Conservation (phyloP, 1,140 invertebrate genomes). For the Episyrphus balteatus region DNA sequence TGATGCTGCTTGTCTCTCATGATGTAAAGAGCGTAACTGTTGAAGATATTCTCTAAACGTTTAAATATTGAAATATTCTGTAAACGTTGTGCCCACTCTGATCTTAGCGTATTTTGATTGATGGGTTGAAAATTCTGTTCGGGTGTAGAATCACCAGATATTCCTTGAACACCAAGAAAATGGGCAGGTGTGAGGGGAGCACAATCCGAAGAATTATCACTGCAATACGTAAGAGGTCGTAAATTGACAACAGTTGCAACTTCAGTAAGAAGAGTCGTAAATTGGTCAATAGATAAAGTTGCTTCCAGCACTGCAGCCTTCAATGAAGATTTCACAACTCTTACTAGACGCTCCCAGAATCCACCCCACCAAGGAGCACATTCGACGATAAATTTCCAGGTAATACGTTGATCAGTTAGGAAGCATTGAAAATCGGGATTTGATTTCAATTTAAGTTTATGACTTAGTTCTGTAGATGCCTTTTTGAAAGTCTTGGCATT, state of each 20-base stretch:
- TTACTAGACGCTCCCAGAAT: not conserved
- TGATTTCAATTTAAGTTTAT: not conserved
- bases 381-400: constrained; percentile 2
- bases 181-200: not conserved
- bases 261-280: not conserved
- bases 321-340: not conserved
- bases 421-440: not conserved
- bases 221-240: not conserved
- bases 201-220: not conserved
- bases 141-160: too few relatives aligned
- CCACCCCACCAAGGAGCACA: too few relatives aligned
- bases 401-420: not conserved
- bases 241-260: not conserved
- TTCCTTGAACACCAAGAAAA: too few relatives aligned
- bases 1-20: not conserved
- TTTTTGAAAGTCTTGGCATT: constrained; percentile 7
- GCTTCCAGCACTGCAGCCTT: not conserved
- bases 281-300: not conserved
- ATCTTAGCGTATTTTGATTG: too few relatives aligned
- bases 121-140: too few relatives aligned
- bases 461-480: not conserved
- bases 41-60: not conserved
- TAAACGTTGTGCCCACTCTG: not conserved
- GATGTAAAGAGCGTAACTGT: not conserved
- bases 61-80: not conserved